A percentile compares a stretch with the other conserved stretches of the same genome.
Evolutionary conservation across 2,797 vertebrate species (phyloP).

Genomic region (Ateles fusciceps): DNA sequence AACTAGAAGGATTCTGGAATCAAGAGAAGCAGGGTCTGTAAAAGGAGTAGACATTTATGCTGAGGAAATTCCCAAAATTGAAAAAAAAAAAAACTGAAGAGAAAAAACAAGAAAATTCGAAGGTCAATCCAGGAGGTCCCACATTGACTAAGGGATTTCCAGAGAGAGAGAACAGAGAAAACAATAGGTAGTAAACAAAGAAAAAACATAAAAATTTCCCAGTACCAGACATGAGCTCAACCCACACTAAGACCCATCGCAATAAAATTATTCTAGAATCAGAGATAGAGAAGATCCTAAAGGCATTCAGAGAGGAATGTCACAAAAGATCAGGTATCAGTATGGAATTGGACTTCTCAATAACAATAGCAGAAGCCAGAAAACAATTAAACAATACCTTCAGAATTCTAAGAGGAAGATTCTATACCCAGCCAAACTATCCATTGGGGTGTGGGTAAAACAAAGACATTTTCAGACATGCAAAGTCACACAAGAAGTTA

Average conservation of each 20-base stretch:
- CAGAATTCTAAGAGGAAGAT: neutral
- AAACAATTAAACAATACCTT: neutral
- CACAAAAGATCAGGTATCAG: neutral
- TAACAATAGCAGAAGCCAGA: neutral
- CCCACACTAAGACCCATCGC: neutral
- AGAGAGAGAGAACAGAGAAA: neutral
- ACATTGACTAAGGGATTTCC: neutral
- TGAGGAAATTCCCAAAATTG: neutral
- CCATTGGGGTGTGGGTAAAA: neutral
- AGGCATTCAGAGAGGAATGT: neutral
- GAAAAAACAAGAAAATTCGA: neutral
- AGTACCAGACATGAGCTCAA: neutral
- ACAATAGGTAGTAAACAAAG: neutral
- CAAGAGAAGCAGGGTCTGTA: neutral
- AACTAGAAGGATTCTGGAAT: neutral
- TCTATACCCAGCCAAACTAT: constrained; percentile 5
- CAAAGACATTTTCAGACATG: neutral
- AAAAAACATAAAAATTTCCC: neutral
- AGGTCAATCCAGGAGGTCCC: neutral
- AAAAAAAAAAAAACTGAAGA: neutral
- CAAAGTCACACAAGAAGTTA: neutral
- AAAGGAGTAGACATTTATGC: neutral
- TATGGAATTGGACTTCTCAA: neutral
- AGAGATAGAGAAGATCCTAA: neutral
- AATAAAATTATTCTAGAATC: neutral